Evolutionary conservation across 2,113 vertebrate genomes (phyloP).

Genomic region (Ardeotis arabs): DNA sequence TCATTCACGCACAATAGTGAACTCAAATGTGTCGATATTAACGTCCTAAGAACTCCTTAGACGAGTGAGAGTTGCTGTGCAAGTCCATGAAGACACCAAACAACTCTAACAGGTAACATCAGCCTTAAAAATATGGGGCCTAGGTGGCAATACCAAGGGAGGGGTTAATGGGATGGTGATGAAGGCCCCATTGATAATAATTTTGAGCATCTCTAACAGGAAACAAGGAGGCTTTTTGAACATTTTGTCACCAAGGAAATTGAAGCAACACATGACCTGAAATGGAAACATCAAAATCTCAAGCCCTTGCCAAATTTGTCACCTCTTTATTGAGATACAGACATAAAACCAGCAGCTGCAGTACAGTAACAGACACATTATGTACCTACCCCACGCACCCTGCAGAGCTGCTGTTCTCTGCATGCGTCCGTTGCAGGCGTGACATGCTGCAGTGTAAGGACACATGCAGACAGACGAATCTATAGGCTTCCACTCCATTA

Average conservation of each 20-base stretch:
- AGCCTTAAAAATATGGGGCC: background rate
- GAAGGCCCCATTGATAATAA: rapidly evolving
- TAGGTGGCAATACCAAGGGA: background rate
- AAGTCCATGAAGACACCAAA: rapidly evolving
- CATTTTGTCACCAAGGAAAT: background rate
- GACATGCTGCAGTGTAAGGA: background rate
- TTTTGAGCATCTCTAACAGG: background rate
- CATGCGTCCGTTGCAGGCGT: background rate
- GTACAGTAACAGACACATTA: background rate
- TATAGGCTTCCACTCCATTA: background rate
- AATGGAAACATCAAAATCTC: background rate
- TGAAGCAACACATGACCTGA: background rate
- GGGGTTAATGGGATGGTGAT: background rate
- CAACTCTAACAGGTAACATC: background rate
- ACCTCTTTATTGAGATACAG: background rate
- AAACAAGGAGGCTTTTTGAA: background rate
- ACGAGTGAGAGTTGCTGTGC: background rate
- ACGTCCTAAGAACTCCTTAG: background rate
- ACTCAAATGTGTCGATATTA: background rate
- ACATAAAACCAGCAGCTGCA: background rate
- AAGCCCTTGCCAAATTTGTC: background rate
- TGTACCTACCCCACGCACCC: background rate
- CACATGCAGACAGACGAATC: background rate
- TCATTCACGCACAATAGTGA: background rate
- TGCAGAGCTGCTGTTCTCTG: background rate